Evolutionary conservation across 2,797 vertebrate species (phyloP).

Genomic region (Cyprinella venusta): DNA sequence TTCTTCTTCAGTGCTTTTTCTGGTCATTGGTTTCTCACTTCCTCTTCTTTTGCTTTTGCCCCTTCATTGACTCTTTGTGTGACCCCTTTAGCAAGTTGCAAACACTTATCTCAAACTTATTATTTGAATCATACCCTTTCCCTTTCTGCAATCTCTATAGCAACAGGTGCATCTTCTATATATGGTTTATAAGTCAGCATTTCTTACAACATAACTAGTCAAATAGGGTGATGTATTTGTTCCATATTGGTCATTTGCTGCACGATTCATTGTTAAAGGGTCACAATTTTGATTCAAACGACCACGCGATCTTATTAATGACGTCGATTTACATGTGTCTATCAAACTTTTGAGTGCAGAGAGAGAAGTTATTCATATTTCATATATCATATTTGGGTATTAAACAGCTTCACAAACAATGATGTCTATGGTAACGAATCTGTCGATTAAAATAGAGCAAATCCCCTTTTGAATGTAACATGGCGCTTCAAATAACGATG

Average conservation of each 20-base stretch:
- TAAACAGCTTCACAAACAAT: background rate
- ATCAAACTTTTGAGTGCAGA: background rate
- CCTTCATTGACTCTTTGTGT: background rate
- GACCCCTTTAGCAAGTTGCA: background rate
- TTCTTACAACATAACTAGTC: background rate
- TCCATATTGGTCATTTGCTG: background rate
- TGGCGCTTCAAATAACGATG: too few relatives aligned
- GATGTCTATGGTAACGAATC: background rate
- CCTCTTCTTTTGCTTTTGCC: background rate
- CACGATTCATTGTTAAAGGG: too few relatives aligned
- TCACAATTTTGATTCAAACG: too few relatives aligned
- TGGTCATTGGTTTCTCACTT: conserved; percentile 8
- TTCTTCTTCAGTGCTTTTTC: background rate
- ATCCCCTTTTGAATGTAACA: background rate
- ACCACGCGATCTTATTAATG: too few relatives aligned
- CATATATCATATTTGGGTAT: too few relatives aligned
- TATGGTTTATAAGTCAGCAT: background rate
- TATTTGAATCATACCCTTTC: background rate
- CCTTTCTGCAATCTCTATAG: background rate
- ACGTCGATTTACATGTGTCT: background rate
- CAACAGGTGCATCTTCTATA: background rate
- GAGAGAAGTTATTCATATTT: too few relatives aligned
- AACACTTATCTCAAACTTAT: background rate
- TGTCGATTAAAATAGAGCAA: background rate
- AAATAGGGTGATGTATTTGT: background rate